Evolutionary conservation across 2,888 invertebrate species (phyloP).

Genomic region (Caenorhabditis virilis): DNA sequence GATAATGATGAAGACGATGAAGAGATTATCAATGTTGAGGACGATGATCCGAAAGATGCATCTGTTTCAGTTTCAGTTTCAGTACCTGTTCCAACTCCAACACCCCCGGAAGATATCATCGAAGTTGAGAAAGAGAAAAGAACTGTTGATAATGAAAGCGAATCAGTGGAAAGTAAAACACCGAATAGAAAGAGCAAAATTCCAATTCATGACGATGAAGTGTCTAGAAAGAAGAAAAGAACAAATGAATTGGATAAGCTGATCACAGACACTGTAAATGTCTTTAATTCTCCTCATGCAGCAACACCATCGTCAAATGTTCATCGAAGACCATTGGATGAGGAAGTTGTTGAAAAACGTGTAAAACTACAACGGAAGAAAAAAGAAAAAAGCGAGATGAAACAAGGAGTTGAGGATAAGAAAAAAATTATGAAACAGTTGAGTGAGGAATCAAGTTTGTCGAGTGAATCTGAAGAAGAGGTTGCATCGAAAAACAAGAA

Average conservation of each 20-base stretch:
- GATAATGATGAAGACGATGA: background rate
- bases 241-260: conserved; percentile 1
- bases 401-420: background rate
- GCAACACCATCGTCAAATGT: background rate
- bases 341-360: conserved; percentile 8
- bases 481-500: too few species aligned
- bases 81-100: background rate
- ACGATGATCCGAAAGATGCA: background rate
- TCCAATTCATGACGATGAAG: background rate
- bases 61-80: background rate
- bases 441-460: conserved; percentile 10
- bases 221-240: background rate
- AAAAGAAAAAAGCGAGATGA: background rate
- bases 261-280: too few species aligned
- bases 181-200: too few species aligned
- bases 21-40: background rate
- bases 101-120: background rate
- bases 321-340: conserved; percentile 8
- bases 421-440: conserved; percentile 22
- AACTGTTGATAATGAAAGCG: background rate
- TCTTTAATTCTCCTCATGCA: too few species aligned
- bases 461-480: conserved; percentile 10
- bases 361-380: conserved; percentile 13
- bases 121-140: background rate
- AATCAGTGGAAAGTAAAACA: background rate